phyloP scores from a whole-genome alignment of 2,888 invertebrate species.

The Parnassius apollo region DNA sequence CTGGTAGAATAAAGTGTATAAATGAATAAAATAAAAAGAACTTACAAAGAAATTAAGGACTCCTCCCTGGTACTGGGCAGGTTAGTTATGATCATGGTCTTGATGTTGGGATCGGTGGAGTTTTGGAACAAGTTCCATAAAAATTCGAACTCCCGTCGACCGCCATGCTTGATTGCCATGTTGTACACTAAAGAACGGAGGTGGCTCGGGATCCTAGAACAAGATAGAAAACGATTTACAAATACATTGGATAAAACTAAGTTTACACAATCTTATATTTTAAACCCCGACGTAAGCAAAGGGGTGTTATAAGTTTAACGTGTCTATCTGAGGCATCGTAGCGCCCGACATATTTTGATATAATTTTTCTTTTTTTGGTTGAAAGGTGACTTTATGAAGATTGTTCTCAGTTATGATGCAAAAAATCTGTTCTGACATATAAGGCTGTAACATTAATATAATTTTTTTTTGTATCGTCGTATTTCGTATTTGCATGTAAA shows the following conservation, averaged over 20 bases:
- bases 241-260: too few species aligned
- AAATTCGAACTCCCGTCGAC: constrained; percentile 85
- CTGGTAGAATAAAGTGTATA: too few species aligned
- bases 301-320: background rate
- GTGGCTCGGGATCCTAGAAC: constrained; percentile 83
- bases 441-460: too few species aligned
- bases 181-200: constrained; percentile 81
- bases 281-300: background rate
- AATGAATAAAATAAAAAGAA: too few species aligned
- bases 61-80: constrained; percentile 78
- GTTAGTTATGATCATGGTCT: constrained; percentile 66
- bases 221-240: constrained; percentile 1
- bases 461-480: too few species aligned
- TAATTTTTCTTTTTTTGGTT: too few species aligned
- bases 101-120: constrained; percentile 81
- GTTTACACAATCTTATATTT: background rate
- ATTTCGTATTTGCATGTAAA: too few species aligned
- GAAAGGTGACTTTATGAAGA: too few species aligned
- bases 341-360: too few species aligned
- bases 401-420: too few species aligned
- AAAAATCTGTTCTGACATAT: too few species aligned
- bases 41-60: constrained; percentile 73
- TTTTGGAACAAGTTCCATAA: constrained; percentile 83
- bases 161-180: constrained; percentile 81
- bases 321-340: too few species aligned